phyloP scores from a whole-genome alignment of 2,113 vertebrate species.

The Hippocampus abdominalis region DNA sequence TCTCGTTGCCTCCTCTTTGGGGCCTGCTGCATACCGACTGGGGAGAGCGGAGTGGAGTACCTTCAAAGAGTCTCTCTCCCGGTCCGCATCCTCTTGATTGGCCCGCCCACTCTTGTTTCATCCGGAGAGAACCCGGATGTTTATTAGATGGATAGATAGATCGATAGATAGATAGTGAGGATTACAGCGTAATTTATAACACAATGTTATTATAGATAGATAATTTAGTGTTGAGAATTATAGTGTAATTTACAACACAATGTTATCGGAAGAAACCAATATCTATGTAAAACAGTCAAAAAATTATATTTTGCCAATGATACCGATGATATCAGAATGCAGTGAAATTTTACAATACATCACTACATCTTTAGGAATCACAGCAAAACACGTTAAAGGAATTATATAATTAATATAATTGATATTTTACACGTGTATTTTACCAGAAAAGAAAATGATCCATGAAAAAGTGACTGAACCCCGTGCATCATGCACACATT shows the following conservation, averaged over 20 bases:
- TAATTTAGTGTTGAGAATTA: no score
- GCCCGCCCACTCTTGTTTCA: neutral
- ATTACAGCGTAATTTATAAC: no score
- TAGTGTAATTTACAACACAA: no score
- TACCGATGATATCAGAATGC: no score
- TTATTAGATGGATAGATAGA: neutral
- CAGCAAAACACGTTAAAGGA: no score
- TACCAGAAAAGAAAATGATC: neutral
- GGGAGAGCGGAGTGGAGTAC: constrained; percentile 15
- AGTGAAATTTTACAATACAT: no score
- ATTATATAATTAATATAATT: neutral
- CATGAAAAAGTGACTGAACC: neutral
- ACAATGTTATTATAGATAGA: no score
- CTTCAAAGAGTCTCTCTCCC: constrained; percentile 15
- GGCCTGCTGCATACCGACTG: constrained; percentile 75
- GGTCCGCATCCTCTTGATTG: constrained; percentile 2
- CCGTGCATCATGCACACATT: neutral
- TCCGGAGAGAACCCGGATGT: neutral
- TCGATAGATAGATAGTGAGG: no score
- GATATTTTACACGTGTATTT: neutral
- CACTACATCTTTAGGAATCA: no score
- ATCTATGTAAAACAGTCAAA: no score
- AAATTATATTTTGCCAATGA: no score
- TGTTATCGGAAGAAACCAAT: no score
- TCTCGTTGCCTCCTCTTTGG: constrained; percentile 27